These are phyloP conservation scores for Sebastolobus altivelis DNA, from an alignment of 2,797 vertebrate genomes.

Conservation along the genomic window DNA sequence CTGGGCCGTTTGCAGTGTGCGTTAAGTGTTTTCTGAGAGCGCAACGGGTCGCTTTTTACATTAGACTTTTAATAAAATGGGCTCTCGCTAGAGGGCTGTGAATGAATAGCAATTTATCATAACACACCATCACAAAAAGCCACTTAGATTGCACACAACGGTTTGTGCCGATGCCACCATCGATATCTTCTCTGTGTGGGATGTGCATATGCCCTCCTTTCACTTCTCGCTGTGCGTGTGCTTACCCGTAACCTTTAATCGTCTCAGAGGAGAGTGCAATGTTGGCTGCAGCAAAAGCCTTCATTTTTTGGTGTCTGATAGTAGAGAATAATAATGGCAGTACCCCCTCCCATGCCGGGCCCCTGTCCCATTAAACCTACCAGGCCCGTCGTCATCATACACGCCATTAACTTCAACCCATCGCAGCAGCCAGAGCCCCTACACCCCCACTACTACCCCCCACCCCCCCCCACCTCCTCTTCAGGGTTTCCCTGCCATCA, in stretches of 20 bases:
- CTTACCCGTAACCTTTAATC: conserved; percentile 54
- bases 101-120: conserved; percentile 76
- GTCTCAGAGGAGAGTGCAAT: conserved; percentile 48
- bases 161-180: conserved; percentile 52
- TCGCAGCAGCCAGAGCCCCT: conserved; percentile 35
- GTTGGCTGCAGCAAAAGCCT: conserved; percentile 50
- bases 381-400: conserved; percentile 56
- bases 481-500: conserved; percentile 26
- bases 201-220: conserved; percentile 24
- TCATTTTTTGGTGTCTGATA: conserved; percentile 42
- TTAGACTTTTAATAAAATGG: conserved; percentile 76
- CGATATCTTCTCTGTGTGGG: conserved; percentile 48
- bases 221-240: conserved; percentile 8
- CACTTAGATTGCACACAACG: conserved; percentile 52
- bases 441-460: conserved; percentile 7
- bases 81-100: conserved; percentile 58
- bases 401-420: conserved; percentile 67
- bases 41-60: conserved; percentile 54
- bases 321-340: conserved; percentile 53
- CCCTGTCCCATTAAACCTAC: conserved; percentile 62
- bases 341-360: conserved; percentile 38
- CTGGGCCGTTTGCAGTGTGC: conserved; percentile 54
- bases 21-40: conserved; percentile 75
- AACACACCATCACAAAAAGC: conserved; percentile 53
- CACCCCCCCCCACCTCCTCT: not conserved